These are phyloP conservation scores for Vidua macroura DNA, from an alignment of 2,113 vertebrate species.

Conservation along the genomic window DNA sequence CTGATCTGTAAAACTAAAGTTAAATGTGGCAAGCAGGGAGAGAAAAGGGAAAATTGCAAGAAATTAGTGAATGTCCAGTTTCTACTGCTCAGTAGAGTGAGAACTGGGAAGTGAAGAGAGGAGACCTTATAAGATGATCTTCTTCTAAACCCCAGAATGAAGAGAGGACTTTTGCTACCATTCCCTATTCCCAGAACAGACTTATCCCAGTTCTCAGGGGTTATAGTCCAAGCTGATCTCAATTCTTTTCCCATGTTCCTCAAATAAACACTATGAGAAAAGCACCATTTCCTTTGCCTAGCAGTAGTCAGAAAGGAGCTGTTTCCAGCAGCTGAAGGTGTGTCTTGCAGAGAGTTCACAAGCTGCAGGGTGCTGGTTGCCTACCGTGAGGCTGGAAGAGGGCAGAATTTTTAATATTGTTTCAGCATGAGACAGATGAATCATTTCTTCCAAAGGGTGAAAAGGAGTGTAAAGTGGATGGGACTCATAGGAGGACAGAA, in stretches of 20 bases:
- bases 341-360: not conserved
- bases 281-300: not conserved
- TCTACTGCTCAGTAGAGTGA: not conserved
- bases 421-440: not conserved
- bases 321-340: not conserved
- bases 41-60: not conserved
- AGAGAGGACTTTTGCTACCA: not conserved
- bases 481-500: not conserved
- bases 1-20: not conserved
- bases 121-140: not conserved
- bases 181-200: not conserved
- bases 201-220: not conserved
- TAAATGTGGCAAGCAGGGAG: not conserved
- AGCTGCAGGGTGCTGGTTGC: not conserved
- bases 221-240: not conserved
- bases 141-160: not conserved
- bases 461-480: not conserved
- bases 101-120: not conserved
- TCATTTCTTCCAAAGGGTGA: not conserved
- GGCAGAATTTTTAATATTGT: not conserved
- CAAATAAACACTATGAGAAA: not conserved
- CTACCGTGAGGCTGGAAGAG: fast-evolving
- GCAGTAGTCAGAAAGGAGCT: not conserved
- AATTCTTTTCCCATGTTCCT: not conserved
- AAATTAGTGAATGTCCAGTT: not conserved